Base-by-base conservation (phyloP, 2,113 vertebrate genomes). In the Passer domesticus region DNA sequence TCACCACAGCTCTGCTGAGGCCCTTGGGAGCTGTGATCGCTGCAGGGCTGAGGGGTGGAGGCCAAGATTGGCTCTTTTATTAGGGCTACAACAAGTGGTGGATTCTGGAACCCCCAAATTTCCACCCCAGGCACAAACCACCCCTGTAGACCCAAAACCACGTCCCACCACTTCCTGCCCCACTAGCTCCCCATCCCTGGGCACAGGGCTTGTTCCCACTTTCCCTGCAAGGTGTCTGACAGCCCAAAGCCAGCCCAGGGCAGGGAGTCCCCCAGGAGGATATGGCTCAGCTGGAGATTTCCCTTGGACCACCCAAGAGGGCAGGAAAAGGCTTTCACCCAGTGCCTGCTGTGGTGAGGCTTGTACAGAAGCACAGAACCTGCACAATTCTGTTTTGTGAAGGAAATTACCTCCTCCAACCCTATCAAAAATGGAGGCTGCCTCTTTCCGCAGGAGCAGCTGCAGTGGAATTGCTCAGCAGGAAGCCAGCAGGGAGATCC, bases 101-200 rank as follows among this genome's bases (percentile, higher is more conserved):
- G 11, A 9, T 27, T 15, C 15, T 64, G 28, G 55, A 77, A 35
- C 3, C 1, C 8, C 23, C 69, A 43, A 9, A 58, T 76, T 58
- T 58, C 53, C 58, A 43, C 12, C 9, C 31, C 28, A 24, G 30
- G 7, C 23, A 69, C 4, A 53, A 39, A 12, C 30, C 9, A 4
- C 9, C 13, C 13, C 52, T 67, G 46, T 35, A 67, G 39, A 55
- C 30, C 16, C 77, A 47, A n/a, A n/a, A 0, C 17, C 15, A 1
- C 1, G 3, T 73, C 60, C 59, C 81, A 53, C 37, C 66, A 6
- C 22, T 1, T 14, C n/a, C 53, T 43, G 25, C 8, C 22, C 25
- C 0, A 0, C 8, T 2, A 33, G 2, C 6, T 62, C 43, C 43
- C 11, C 3, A 0, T 18, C 49, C n/a, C n/a, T n/a, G 15, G 25